These are phyloP conservation scores for Spinus olivaceus DNA, from an alignment of 2,797 vertebrate genomes.

Conservation along the genomic window DNA sequence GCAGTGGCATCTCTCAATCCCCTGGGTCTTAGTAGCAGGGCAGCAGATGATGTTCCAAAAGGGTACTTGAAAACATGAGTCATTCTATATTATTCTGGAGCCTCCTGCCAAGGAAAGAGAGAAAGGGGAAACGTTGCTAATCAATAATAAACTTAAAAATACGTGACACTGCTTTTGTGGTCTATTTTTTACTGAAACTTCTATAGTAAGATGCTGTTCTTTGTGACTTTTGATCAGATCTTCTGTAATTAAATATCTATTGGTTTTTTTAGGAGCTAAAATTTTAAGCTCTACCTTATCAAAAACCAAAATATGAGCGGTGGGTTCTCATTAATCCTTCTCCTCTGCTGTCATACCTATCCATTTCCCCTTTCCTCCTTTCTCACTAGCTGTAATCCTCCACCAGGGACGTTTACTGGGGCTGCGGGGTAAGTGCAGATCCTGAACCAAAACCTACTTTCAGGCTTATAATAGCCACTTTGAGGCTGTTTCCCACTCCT, in stretches of 20 bases:
- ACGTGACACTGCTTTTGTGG: not conserved
- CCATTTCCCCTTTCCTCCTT: slow-evolving; percentile 83
- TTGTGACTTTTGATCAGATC: slow-evolving; percentile 19
- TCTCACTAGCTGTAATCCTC: slow-evolving; percentile 86
- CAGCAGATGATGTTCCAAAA: not conserved
- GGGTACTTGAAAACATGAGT: not conserved
- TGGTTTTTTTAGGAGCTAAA: slow-evolving; percentile 10
- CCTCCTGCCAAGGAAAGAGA: slow-evolving; percentile 42
- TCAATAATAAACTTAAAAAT: not conserved
- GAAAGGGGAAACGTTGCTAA: slow-evolving; percentile 42
- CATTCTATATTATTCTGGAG: not conserved
- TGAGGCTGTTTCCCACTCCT: slow-evolving; percentile 72
- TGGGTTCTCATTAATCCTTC: slow-evolving; percentile 76
- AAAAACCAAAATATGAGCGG: slow-evolving; percentile 57
- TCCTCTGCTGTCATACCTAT: slow-evolving; percentile 78
- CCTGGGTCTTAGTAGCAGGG: not conserved
- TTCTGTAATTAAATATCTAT: slow-evolving; percentile 27
- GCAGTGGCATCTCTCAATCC: not conserved
- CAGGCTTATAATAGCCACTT: slow-evolving; percentile 77
- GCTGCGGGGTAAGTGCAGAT: slow-evolving; percentile 86
- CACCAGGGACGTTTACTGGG: slow-evolving; percentile 89
- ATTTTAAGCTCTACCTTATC: slow-evolving; percentile 55
- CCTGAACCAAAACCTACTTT: slow-evolving; percentile 69
- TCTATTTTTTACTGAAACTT: slow-evolving; percentile 12
- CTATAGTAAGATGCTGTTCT: not conserved